These are phyloP conservation scores for Ornithorhynchus anatinus DNA, from an alignment of 2,113 vertebrate species.

Conservation along the genomic window DNA sequence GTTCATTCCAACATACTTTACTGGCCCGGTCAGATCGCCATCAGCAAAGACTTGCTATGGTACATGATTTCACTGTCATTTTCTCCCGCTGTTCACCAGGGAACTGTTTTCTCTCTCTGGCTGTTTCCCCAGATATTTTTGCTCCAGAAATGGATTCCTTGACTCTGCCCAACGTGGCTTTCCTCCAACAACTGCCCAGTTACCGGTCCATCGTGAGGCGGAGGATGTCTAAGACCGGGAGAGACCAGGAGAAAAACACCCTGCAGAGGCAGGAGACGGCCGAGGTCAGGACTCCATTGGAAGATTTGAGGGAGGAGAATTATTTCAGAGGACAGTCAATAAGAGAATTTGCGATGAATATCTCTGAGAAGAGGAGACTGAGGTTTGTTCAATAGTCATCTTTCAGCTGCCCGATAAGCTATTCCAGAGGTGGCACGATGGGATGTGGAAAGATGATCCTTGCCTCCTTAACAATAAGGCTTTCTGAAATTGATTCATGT, in stretches of 20 bases:
- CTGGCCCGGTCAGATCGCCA: not conserved
- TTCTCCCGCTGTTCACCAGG: not conserved
- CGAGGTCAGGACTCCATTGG: not conserved
- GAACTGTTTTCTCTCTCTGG: not conserved
- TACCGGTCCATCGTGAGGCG: slow-evolving; percentile 82
- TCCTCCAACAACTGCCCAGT: slow-evolving; percentile 91
- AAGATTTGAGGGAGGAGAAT: rapidly evolving
- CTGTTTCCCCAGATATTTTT: slow-evolving; percentile 42
- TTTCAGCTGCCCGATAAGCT: not conserved
- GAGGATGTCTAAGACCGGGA: slow-evolving; percentile 41
- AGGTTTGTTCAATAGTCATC: slow-evolving; percentile 60
- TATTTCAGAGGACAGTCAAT: slow-evolving; percentile 44
- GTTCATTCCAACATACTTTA: not conserved
- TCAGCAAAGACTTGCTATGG: not conserved
- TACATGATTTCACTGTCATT: not conserved
- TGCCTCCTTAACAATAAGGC: no score
- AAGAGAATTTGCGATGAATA: slow-evolving; percentile 68
- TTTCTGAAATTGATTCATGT: no score
- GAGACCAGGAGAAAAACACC: slow-evolving; percentile 23
- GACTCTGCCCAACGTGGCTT: slow-evolving; percentile 49
- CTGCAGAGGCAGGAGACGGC: slow-evolving; percentile 2
- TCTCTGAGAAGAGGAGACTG: slow-evolving; percentile 78
- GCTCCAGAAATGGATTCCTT: slow-evolving; percentile 36
- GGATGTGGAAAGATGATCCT: not conserved
- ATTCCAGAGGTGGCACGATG: rapidly evolving